phyloP scores from a whole-genome alignment of 2,797 vertebrate species.

The Synaphobranchus kaupii region DNA sequence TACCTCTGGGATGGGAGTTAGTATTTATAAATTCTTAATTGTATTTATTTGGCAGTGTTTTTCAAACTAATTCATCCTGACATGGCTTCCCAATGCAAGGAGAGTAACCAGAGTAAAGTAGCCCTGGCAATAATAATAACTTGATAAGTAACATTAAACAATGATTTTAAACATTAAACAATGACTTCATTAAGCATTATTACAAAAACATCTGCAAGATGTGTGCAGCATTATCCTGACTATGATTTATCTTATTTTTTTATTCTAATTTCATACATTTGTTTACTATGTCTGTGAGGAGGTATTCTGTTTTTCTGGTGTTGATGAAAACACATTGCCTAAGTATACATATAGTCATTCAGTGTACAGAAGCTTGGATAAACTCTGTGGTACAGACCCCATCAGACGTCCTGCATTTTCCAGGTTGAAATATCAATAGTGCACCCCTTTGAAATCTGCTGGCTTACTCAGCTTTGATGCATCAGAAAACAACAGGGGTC shows the following conservation, averaged over 20 bases:
- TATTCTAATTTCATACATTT: neutral
- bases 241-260: neutral
- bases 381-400: neutral
- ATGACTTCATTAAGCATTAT: neutral
- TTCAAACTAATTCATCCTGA: neutral
- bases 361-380: neutral
- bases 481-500: neutral
- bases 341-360: neutral
- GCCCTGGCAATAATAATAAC: neutral
- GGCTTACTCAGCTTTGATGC: conserved; percentile 6
- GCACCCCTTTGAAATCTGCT: conserved; percentile 12
- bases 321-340: neutral
- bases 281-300: neutral
- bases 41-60: conserved; percentile 1
- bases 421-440: neutral
- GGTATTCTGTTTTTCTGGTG: too few species aligned
- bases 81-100: neutral
- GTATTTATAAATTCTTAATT: conserved; percentile 13
- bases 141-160: neutral
- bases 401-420: neutral
- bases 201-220: too few species aligned
- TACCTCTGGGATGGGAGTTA: neutral
- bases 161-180: neutral
- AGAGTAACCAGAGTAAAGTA: neutral
- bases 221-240: neutral